A percentile compares a stretch with the other conserved stretches of the same genome.
Conservation (phyloP, 2,797 vertebrate genomes). For the Danio aesculapii region DNA sequence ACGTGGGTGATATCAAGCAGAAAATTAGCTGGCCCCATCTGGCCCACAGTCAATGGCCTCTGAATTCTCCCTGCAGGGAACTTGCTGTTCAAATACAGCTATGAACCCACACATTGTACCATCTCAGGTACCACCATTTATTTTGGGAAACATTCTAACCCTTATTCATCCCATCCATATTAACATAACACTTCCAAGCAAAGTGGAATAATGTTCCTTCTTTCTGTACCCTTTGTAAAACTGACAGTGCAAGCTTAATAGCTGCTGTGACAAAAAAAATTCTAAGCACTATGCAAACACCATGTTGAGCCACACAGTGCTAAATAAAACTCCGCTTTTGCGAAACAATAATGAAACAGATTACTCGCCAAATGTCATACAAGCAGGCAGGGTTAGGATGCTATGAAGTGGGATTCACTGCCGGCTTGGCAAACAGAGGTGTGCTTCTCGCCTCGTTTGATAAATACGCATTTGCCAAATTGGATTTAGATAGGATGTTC, state of each 20-base stretch:
- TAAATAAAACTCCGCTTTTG: conserved; percentile 44
- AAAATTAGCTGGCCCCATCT: conserved; percentile 57
- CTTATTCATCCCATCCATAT: conserved; percentile 22
- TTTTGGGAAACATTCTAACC: conserved; percentile 2
- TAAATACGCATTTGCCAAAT: conserved; percentile 57
- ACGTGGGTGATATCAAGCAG: conserved; percentile 61
- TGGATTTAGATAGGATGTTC: conserved; percentile 56
- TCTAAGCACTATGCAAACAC: conserved; percentile 41
- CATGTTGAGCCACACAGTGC: conserved; percentile 22
- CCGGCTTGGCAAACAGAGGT: conserved; percentile 46
- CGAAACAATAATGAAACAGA: conserved; percentile 47
- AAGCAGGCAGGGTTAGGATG: conserved; percentile 10
- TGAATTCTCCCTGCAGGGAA: conserved; percentile 11
- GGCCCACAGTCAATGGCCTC: conserved; percentile 40
- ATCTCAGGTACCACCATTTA: neutral
- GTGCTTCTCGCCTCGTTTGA: conserved; percentile 50
- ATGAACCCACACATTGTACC: neutral
- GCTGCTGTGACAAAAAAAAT: conserved; percentile 36
- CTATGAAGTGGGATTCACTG: conserved; percentile 36
- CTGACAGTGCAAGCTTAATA: conserved; percentile 63
- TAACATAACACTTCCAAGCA: conserved; percentile 23
- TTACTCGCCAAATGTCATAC: conserved; percentile 46
- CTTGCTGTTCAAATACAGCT: conserved; percentile 17
- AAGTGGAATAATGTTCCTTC: conserved; percentile 66
- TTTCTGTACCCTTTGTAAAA: conserved; percentile 65